Evolutionary conservation across 1,140 invertebrate genomes (phyloP), one percentile per base, ranked within the genome.

Genomic region (Medauroidea extradentata): DNA sequence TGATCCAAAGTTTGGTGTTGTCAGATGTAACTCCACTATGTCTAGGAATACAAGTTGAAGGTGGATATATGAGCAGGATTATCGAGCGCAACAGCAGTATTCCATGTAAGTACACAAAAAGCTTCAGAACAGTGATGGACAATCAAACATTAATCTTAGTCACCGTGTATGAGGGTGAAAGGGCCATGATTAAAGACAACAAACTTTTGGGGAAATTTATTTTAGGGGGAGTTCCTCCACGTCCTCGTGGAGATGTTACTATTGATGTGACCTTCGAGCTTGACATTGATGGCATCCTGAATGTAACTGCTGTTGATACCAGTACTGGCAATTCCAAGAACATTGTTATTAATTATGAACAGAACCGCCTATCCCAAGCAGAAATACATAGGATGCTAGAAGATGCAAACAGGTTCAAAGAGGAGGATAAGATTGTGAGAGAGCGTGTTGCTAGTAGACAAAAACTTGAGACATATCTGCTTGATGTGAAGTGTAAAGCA

Each of bases 71-170:
- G 39, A 84, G 83, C 13, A 75, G 74, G 57, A 74, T 88, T 21
- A 80, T 88, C 52, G 78, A 87, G 63, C 69, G 84, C 5, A 88
- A 88, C 65, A 78, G 81, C 0, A 79, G 79, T 16, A 87, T 88
- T 61, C 85, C 86, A 0, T 83, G 81, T 44, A 85, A 85, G 61
- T 80, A 84, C 57, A 80, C 79, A 0, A 81, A 87, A 63, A 82
- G 78, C 0, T 87, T 87, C 65, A 85, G 83, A 0, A 87, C 84
- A 0, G 85, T 84, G 60, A 78, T 82, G 0, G 85, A 87, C 64
- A 88, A 89, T 67, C 87, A 90, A 65, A 80, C 85, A 0, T 84
- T 79, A 8, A 86, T 89, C 38, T 78, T 81, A n/a, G 85, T 89
- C 25, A 83, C 88, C 74, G 76, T 83, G 4, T 82, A 68, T 59